phyloP scores from a whole-genome alignment of 2,113 vertebrate species.

The Hippoglossus stenolepis region DNA sequence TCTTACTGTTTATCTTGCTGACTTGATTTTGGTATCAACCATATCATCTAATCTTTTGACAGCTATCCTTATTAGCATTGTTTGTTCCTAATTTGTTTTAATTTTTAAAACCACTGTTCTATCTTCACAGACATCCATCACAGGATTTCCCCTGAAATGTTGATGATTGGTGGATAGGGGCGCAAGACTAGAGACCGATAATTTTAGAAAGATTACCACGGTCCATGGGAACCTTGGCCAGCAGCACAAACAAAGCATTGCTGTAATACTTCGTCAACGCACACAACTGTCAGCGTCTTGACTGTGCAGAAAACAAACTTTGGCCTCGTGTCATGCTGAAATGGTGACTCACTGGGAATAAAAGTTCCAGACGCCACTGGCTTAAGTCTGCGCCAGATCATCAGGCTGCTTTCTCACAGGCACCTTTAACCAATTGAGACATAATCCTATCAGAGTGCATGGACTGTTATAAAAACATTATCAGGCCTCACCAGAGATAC shows the following conservation, averaged over 20 bases:
- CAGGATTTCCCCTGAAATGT: conserved; percentile 13
- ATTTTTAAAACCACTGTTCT: conserved; percentile 13
- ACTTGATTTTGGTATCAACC: background rate
- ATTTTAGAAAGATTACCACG: conserved; percentile 17
- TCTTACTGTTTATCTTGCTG: background rate
- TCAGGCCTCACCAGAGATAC: conserved; percentile 13
- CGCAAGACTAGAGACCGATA: conserved; percentile 7
- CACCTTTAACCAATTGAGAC: conserved; percentile 44
- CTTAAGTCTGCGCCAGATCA: conserved; percentile 23
- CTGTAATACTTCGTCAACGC: conserved; percentile 24
- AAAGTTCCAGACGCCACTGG: conserved; percentile 1
- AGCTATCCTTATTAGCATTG: conserved; percentile 4
- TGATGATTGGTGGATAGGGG: background rate
- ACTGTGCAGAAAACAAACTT: conserved; percentile 40
- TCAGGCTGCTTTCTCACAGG: conserved; percentile 28
- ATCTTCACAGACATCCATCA: conserved; percentile 26
- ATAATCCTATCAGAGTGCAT: conserved; percentile 21
- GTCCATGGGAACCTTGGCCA: conserved; percentile 37
- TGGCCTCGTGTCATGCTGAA: conserved; percentile 10
- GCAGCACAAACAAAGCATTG: conserved; percentile 34
- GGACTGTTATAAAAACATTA: conserved; percentile 24
- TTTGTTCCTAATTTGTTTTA: background rate
- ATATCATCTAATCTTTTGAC: background rate
- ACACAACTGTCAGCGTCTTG: conserved; percentile 4
- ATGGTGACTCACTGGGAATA: conserved; percentile 34